Conservation (phyloP, 1,140 invertebrate species). For the Camponotus vicinus region DNA sequence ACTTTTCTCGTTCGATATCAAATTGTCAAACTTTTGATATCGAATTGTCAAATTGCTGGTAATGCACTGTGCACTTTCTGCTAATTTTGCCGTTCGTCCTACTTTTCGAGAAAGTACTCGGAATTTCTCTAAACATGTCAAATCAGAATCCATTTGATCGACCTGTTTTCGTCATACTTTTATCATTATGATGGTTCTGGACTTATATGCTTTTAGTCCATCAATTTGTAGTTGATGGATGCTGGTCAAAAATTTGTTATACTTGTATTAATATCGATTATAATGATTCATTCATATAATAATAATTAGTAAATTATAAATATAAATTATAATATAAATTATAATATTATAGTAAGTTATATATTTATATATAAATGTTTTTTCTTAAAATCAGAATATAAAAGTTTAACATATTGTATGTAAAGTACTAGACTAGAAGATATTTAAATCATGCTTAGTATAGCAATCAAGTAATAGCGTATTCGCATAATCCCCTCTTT, state of each 20-base stretch:
- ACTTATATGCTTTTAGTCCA: neutral
- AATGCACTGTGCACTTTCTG: neutral
- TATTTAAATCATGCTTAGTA: neutral
- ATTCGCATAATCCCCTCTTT: neutral
- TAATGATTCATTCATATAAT: too few species aligned
- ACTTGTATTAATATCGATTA: neutral
- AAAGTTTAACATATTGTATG: neutral
- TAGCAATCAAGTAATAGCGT: neutral
- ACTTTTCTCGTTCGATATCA: neutral
- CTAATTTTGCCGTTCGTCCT: neutral
- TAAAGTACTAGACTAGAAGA: neutral
- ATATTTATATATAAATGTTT: neutral
- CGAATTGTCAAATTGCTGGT: neutral
- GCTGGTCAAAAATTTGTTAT: neutral
- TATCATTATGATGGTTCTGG: neutral
- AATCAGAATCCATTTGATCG: neutral
- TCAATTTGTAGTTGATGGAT: neutral
- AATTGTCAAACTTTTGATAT: neutral
- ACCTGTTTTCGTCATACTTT: neutral
- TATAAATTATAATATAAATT: too few species aligned
- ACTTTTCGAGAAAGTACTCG: neutral
- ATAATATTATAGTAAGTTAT: too few species aligned
- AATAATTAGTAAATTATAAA: neutral
- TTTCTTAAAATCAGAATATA: neutral
- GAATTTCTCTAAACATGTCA: neutral